A percentile compares a stretch with the other conserved stretches of the same genome.
These are phyloP conservation scores for Tenebrosternarchus preto DNA, from an alignment of 2,113 vertebrate genomes.

Conservation along the genomic window DNA sequence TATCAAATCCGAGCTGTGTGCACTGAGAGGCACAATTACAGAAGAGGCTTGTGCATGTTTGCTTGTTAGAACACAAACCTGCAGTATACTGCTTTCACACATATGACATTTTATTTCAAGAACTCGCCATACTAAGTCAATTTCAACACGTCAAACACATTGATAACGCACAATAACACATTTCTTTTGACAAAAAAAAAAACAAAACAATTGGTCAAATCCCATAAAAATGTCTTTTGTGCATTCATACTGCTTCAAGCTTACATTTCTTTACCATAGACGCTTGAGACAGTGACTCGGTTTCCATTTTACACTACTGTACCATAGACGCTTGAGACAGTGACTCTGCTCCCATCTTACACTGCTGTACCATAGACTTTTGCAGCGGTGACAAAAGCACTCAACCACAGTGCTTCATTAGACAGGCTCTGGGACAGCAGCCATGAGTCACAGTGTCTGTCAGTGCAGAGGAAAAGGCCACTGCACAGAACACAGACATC, in stretches of 20 bases:
- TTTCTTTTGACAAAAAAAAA: no score
- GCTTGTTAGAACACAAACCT: not conserved
- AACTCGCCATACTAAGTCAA: not conserved
- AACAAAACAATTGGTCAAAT: not conserved
- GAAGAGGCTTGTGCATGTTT: not conserved
- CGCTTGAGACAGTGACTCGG: no score
- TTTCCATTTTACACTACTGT: no score
- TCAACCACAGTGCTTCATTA: slow-evolving; percentile 11
- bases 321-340: no score
- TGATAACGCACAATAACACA: no score
- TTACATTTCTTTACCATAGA: no score
- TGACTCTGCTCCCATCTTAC: not conserved
- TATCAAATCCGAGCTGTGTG: not conserved
- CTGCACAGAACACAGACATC: not conserved
- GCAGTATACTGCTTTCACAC: not conserved
- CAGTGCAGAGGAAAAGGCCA: slow-evolving; percentile 18
- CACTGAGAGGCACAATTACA: not conserved
- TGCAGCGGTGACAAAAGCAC: not conserved
- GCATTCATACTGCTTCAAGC: not conserved
- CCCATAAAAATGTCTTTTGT: slow-evolving; percentile 10
- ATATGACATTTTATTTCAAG: not conserved
- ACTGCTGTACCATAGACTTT: not conserved
- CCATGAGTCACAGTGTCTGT: slow-evolving; percentile 10
- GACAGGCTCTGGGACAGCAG: slow-evolving; percentile 5
- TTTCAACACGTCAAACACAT: not conserved